Evolutionary conservation across 2,113 vertebrate species (phyloP).

Genomic region (Galeopterus variegatus): DNA sequence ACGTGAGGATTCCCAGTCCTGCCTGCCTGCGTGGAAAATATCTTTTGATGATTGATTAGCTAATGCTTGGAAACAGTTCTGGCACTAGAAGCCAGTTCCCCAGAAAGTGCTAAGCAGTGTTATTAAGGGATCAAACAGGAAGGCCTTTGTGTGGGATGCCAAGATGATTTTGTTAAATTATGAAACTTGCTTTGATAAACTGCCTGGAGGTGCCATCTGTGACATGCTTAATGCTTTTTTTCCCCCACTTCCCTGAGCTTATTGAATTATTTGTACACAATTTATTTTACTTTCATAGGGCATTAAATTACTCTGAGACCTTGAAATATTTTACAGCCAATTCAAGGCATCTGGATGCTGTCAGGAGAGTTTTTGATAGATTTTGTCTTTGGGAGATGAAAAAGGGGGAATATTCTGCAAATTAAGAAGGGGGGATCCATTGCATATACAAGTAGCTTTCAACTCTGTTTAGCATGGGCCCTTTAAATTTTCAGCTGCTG

Average conservation of each 20-base stretch:
- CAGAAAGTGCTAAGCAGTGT: constrained; percentile 58
- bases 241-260: neutral
- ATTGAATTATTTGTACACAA: constrained; percentile 70
- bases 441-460: neutral
- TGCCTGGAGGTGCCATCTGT: constrained; percentile 64
- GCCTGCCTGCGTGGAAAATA: neutral
- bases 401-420: neutral
- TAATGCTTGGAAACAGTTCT: neutral
- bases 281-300: constrained; percentile 66
- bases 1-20: neutral
- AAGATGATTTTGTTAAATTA: constrained; percentile 68
- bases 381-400: constrained; percentile 32
- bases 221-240: neutral
- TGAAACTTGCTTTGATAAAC: constrained; percentile 61
- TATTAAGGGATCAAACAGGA: constrained; percentile 72
- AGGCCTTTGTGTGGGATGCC: constrained; percentile 53
- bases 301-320: constrained; percentile 45
- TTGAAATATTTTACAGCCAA: constrained; percentile 35
- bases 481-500: neutral
- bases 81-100: neutral
- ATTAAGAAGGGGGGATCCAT: neutral
- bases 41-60: constrained; percentile 57
- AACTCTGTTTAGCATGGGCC: neutral
- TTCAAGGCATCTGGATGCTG: constrained; percentile 34
- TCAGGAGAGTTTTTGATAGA: constrained; percentile 9